Percentiles rank a stretch among this genome's conserved stretches.
These are phyloP conservation scores for Enteromius anoplus DNA, from an alignment of 2,797 vertebrate species.

Conservation along the genomic window DNA sequence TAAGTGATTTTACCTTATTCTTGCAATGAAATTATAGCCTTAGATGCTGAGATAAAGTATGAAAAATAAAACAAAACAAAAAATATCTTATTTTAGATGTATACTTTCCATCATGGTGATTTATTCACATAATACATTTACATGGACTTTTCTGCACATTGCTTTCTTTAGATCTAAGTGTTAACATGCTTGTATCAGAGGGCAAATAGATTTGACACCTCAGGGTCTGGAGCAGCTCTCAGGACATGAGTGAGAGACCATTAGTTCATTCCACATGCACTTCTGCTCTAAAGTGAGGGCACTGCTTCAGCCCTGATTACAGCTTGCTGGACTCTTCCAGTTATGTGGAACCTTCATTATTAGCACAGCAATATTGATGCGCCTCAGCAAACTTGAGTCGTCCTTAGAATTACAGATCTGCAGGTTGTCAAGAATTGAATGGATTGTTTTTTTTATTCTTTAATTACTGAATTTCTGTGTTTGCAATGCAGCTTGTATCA, in stretches of 20 bases:
- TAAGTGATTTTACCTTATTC: too few species aligned
- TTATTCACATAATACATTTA: not conserved
- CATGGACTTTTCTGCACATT: constrained; percentile 45
- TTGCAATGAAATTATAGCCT: too few species aligned
- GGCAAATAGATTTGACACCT: constrained; percentile 50
- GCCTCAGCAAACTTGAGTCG: constrained; percentile 24
- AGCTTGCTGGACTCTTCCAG: constrained; percentile 46
- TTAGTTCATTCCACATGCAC: constrained; percentile 55
- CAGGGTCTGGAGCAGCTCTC: constrained; percentile 45
- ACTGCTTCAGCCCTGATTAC: constrained; percentile 41
- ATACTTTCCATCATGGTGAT: too few species aligned
- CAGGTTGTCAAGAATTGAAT: not conserved
- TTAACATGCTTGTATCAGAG: constrained; percentile 40
- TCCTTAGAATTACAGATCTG: constrained; percentile 48
- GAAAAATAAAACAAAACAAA: too few species aligned
- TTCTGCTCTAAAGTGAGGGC: constrained; percentile 53
- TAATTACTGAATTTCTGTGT: constrained; percentile 69
- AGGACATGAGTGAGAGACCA: constrained; percentile 49
- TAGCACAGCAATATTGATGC: constrained; percentile 33
- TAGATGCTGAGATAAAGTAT: too few species aligned
- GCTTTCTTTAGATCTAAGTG: constrained; percentile 6
- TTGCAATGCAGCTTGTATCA: constrained; percentile 86
- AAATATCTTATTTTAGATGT: too few species aligned
- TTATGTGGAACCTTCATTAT: constrained; percentile 41
- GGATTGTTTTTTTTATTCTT: constrained; percentile 39